These are phyloP conservation scores for Podilymbus podiceps DNA, from an alignment of 2,113 vertebrate genomes.

Conservation along the genomic window DNA sequence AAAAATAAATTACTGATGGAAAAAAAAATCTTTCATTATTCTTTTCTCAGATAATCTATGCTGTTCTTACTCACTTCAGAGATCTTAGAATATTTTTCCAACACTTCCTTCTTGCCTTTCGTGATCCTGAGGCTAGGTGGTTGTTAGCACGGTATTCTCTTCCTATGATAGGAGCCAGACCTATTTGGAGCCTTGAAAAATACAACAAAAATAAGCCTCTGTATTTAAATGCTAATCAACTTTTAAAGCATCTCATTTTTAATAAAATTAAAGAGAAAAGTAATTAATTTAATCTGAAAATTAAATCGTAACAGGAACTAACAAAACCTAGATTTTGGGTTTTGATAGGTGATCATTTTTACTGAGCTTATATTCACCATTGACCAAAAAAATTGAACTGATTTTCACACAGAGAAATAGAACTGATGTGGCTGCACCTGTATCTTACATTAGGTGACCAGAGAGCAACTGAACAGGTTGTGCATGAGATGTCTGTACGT, in stretches of 20 bases:
- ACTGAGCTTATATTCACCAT: background rate
- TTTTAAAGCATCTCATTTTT: background rate
- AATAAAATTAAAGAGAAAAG: background rate
- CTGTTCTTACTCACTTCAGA: background rate
- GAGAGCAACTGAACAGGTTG: background rate
- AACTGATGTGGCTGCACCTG: background rate
- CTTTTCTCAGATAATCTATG: background rate
- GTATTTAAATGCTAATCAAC: background rate
- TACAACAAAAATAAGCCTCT: background rate
- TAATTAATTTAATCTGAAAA: background rate
- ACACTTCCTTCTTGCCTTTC: background rate
- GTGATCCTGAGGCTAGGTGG: background rate
- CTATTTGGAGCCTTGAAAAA: background rate
- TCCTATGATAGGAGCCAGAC: background rate
- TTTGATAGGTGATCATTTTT: background rate
- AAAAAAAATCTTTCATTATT: background rate
- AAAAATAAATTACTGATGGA: background rate
- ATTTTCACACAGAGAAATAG: background rate
- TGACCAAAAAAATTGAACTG: background rate
- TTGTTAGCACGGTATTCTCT: background rate
- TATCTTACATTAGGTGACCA: background rate
- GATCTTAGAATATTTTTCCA: background rate
- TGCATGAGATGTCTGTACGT: background rate
- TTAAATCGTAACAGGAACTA: background rate
- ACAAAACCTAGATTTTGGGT: background rate